These are phyloP conservation scores for Prorops nasuta DNA, from an alignment of 1,140 invertebrate species.

Conservation along the genomic window DNA sequence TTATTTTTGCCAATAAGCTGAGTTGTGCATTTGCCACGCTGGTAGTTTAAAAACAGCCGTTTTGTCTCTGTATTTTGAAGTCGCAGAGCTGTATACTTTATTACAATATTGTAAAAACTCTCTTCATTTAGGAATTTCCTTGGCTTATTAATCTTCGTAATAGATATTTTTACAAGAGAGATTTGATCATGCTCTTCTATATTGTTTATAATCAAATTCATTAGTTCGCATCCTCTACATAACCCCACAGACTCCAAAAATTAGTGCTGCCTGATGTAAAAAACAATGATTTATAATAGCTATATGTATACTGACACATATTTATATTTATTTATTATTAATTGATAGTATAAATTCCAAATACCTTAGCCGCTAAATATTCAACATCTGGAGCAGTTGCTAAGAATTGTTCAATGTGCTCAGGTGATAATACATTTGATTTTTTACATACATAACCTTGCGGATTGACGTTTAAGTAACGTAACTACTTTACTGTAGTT, in stretches of 20 bases:
- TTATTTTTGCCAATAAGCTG: constrained; percentile 35
- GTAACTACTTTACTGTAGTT: not conserved
- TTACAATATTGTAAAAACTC: not conserved
- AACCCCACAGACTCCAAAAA: constrained; percentile 26
- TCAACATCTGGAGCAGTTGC: not conserved
- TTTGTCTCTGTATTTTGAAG: not conserved
- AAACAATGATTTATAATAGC: not conserved
- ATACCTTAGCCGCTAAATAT: not conserved
- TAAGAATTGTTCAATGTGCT: not conserved
- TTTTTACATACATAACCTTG: not conserved
- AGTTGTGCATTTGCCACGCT: constrained; percentile 1
- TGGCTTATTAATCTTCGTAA: not conserved
- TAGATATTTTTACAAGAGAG: constrained; percentile 14
- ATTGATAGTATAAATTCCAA: no score
- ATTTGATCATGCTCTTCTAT: constrained; percentile 19
- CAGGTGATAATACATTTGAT: constrained; percentile 1
- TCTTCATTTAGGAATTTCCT: not conserved
- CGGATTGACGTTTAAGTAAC: not conserved
- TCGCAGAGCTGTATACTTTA: constrained; percentile 1
- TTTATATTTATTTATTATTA: no score
- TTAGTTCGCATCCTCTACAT: constrained; percentile 23
- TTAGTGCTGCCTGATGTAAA: constrained; percentile 5
- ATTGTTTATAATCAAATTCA: constrained; percentile 20
- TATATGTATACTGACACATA: not conserved
- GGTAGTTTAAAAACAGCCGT: constrained; percentile 2